A percentile compares a stretch with the other conserved stretches of the same genome.
phyloP scores from a whole-genome alignment of 2,888 invertebrate species.

The Eristalis pertinax region DNA sequence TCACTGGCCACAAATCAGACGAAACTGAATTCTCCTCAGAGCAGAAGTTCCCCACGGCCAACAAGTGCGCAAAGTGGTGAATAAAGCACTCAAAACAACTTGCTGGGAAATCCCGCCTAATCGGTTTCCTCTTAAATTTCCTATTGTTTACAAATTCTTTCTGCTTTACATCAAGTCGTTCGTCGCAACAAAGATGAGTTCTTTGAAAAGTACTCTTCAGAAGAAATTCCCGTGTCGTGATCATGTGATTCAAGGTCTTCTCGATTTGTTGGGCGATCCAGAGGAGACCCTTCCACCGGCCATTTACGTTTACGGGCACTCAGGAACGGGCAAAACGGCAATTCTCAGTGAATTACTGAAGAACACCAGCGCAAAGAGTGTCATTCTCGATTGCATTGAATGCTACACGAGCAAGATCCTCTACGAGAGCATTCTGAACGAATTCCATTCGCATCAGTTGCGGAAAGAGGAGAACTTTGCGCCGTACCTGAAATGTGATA shows the following conservation, averaged over 20 bases:
- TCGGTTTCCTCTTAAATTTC: neutral
- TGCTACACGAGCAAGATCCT: slow-evolving; percentile 89
- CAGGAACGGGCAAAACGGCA: slow-evolving; percentile 91
- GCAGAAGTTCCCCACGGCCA: slow-evolving; percentile 26
- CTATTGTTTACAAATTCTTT: neutral
- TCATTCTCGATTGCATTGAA: slow-evolving; percentile 90
- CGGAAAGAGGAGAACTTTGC: slow-evolving; percentile 79
- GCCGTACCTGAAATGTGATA: slow-evolving; percentile 85
- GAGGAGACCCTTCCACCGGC: slow-evolving; percentile 86
- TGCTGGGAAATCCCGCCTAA: slow-evolving; percentile 17
- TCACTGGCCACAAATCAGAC: too few species aligned
- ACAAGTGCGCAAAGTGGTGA: slow-evolving; percentile 26
- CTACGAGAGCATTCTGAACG: slow-evolving; percentile 88
- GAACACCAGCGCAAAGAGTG: slow-evolving; percentile 83
- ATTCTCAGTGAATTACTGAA: slow-evolving; percentile 85
- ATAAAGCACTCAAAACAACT: slow-evolving; percentile 11
- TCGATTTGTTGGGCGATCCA: slow-evolving; percentile 78
- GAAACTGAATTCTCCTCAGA: neutral
- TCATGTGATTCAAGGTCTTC: slow-evolving; percentile 74
- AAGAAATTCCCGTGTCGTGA: slow-evolving; percentile 79
- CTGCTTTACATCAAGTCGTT: too few species aligned
- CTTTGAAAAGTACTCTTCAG: slow-evolving; percentile 47
- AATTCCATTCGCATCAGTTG: slow-evolving; percentile 82
- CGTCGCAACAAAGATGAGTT: slow-evolving; percentile 20
- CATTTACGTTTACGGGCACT: slow-evolving; percentile 91